Evolutionary conservation across 2,113 vertebrate genomes (phyloP).

Genomic region (Hippocampus barbouri): DNA sequence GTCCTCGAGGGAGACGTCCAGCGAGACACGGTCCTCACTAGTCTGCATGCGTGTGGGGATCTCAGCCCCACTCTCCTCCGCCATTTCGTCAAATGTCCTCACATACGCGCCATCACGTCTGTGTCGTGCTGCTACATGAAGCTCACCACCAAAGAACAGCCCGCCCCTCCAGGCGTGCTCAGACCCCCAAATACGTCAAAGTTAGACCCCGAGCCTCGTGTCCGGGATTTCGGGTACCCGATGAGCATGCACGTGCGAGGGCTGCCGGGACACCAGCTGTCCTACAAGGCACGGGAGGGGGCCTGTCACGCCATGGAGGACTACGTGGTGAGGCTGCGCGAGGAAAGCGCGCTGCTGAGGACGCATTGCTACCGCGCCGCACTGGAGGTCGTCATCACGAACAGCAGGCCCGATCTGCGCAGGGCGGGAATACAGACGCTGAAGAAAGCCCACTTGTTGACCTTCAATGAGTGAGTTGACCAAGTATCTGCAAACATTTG

Average conservation of each 20-base stretch:
- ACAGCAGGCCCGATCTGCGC: constrained; percentile 60
- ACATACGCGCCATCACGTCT: constrained; percentile 77
- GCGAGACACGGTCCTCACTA: constrained; percentile 76
- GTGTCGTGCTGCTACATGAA: constrained; percentile 97
- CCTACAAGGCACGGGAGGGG: constrained; percentile 85
- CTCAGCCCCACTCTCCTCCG: constrained; percentile 84
- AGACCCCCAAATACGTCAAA: constrained; percentile 1
- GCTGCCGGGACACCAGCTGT: constrained; percentile 74
- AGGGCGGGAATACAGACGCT: constrained; percentile 81
- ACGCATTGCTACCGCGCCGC: constrained; percentile 83
- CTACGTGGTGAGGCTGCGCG: constrained; percentile 67
- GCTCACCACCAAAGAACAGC: constrained; percentile 70
- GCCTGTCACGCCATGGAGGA: constrained; percentile 89
- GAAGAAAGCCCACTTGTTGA: constrained; percentile 76
- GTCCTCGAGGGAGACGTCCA: neutral
- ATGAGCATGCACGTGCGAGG: constrained; percentile 78
- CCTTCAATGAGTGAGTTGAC: constrained; percentile 81
- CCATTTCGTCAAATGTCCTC: constrained; percentile 78
- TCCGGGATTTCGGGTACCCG: constrained; percentile 74
- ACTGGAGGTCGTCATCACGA: constrained; percentile 81
- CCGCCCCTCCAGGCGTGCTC: constrained; percentile 42
- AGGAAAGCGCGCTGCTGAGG: constrained; percentile 58
- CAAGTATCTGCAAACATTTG: neutral
- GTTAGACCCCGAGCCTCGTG: fast-evolving
- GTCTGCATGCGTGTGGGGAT: constrained; percentile 90